phyloP scores from a whole-genome alignment of 2,797 vertebrate species.

The Balearica regulorum region DNA sequence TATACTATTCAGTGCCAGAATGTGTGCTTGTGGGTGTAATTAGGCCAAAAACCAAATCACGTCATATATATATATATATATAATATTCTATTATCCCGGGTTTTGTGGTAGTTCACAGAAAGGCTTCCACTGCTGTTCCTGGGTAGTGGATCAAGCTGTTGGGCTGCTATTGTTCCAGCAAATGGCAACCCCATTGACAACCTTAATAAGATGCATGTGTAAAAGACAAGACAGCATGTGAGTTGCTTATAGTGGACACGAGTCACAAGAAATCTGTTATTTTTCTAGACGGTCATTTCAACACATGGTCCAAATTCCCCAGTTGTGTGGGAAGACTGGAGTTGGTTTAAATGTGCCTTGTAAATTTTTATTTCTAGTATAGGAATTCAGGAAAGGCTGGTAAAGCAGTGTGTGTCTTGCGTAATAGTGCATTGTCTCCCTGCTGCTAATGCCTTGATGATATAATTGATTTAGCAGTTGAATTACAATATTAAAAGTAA shows the following conservation, averaged over 20 bases:
- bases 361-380: background rate
- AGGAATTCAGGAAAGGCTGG: background rate
- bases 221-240: background rate
- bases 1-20: background rate
- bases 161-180: background rate
- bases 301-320: background rate
- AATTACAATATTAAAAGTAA: slow-evolving; percentile 25
- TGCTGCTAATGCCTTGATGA: background rate
- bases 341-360: background rate
- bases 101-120: background rate
- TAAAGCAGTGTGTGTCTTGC: background rate
- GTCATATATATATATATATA: background rate
- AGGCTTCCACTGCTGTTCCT: background rate
- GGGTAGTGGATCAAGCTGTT: background rate
- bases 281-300: background rate
- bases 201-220: background rate
- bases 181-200: background rate
- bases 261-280: background rate
- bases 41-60: background rate
- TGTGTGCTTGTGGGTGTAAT: background rate
- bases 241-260: background rate
- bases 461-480: slow-evolving; percentile 37
- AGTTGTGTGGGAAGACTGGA: background rate
- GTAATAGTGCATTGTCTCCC: background rate
- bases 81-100: background rate